phyloP scores from a whole-genome alignment of 1,140 invertebrate genomes.

The Drosophila cardini region DNA sequence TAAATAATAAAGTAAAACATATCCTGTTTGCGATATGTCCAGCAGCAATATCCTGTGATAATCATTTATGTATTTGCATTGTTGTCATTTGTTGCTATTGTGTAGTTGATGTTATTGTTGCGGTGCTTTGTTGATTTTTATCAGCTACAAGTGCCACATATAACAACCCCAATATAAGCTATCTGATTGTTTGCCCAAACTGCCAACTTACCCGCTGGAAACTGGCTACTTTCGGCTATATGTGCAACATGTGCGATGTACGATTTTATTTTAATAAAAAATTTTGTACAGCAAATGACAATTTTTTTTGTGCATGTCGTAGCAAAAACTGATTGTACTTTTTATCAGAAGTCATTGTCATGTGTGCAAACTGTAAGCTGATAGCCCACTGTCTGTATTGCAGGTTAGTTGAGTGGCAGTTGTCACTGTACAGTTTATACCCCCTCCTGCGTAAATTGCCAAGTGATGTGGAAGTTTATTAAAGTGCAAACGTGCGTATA shows the following conservation, averaged over 20 bases:
- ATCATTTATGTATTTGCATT: constrained; percentile 56
- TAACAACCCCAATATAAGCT: constrained; percentile 5
- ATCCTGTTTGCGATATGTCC: constrained; percentile 9
- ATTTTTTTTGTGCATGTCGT: constrained; percentile 9
- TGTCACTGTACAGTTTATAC: not conserved
- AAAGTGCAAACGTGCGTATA: constrained; percentile 57
- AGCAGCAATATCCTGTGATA: constrained; percentile 30
- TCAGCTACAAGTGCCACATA: constrained; percentile 42
- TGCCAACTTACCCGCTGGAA: constrained; percentile 15
- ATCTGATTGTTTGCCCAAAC: not conserved
- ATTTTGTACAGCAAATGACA: constrained; percentile 31
- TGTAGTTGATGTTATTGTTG: constrained; percentile 50
- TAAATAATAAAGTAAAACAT: constrained; percentile 7
- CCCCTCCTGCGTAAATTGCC: constrained; percentile 27
- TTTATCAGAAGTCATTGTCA: constrained; percentile 30
- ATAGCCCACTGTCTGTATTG: constrained; percentile 24
- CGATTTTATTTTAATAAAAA: constrained; percentile 28
- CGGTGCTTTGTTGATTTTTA: constrained; percentile 59
- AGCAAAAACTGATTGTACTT: constrained; percentile 19
- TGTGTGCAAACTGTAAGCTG: constrained; percentile 12
- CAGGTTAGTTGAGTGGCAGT: constrained; percentile 20
- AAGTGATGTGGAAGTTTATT: constrained; percentile 49
- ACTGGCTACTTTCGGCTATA: constrained; percentile 26
- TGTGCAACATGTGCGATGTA: constrained; percentile 33
- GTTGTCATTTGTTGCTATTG: constrained; percentile 42